These are phyloP conservation scores for Coendou prehensilis DNA, from an alignment of 2,797 vertebrate genomes.

Conservation along the genomic window DNA sequence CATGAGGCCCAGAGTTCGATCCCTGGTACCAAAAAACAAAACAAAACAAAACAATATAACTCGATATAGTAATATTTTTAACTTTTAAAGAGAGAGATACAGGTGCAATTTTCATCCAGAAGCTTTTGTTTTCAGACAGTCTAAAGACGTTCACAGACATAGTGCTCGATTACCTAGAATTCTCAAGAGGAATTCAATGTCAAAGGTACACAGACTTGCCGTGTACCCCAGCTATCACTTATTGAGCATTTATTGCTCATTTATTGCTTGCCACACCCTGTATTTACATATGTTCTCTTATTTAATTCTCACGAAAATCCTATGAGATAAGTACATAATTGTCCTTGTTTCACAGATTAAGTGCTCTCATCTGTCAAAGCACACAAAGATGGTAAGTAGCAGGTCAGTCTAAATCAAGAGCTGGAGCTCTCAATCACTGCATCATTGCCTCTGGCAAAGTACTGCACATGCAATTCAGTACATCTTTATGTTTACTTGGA, in stretches of 20 bases:
- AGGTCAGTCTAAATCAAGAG: background rate
- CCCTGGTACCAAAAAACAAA: too few species aligned
- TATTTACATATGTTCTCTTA: constrained; percentile 11
- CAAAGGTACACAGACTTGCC: background rate
- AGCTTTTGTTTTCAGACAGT: background rate
- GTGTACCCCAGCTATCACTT: background rate
- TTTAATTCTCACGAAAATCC: constrained; percentile 46
- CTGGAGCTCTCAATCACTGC: too few species aligned
- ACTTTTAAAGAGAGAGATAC: background rate
- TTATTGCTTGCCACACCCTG: background rate
- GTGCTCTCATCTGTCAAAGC: background rate
- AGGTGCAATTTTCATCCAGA: background rate
- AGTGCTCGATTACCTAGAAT: background rate
- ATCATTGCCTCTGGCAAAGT: background rate
- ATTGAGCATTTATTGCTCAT: background rate
- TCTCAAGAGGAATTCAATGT: background rate
- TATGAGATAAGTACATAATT: background rate
- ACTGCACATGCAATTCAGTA: background rate
- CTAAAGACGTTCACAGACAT: background rate
- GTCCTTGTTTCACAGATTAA: background rate
- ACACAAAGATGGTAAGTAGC: background rate
- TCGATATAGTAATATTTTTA: background rate
- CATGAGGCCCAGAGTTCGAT: too few species aligned
- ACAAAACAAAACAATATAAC: background rate
- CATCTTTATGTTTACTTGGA: background rate